Conservation (phyloP, 2,113 vertebrate species). For the Kryptolebias marmoratus region DNA sequence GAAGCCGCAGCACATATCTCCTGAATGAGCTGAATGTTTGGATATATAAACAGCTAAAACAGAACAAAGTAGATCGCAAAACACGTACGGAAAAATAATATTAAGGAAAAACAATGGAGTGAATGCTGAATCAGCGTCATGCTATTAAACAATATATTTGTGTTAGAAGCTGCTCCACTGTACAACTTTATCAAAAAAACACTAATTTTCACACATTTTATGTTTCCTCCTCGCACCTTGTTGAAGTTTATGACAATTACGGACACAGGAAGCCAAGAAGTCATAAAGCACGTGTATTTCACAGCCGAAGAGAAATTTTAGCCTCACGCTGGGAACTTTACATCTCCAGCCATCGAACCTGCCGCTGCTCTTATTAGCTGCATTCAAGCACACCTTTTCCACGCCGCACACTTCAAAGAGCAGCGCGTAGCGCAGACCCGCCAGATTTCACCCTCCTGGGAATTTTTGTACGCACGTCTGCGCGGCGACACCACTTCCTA, state of each 20-base stretch:
- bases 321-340: neutral
- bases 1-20: no score
- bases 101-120: no score
- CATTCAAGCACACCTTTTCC: constrained; percentile 9
- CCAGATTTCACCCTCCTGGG: constrained; percentile 22
- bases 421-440: constrained; percentile 17
- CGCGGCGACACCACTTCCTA: constrained; percentile 51
- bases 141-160: neutral
- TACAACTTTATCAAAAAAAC: neutral
- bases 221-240: neutral
- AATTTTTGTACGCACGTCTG: constrained; percentile 42
- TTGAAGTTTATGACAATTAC: constrained; percentile 7
- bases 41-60: no score
- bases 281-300: neutral
- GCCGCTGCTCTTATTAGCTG: neutral
- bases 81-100: no score
- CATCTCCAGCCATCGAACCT: neutral
- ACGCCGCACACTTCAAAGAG: neutral
- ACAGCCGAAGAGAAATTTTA: constrained; percentile 2
- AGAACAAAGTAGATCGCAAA: no score
- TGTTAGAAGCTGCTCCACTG: neutral
- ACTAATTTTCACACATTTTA: neutral
- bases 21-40: no score
- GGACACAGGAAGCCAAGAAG: constrained; percentile 12
- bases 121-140: no score